Conservation (phyloP, 2,113 vertebrate species). For the Ophiodon elongatus region DNA sequence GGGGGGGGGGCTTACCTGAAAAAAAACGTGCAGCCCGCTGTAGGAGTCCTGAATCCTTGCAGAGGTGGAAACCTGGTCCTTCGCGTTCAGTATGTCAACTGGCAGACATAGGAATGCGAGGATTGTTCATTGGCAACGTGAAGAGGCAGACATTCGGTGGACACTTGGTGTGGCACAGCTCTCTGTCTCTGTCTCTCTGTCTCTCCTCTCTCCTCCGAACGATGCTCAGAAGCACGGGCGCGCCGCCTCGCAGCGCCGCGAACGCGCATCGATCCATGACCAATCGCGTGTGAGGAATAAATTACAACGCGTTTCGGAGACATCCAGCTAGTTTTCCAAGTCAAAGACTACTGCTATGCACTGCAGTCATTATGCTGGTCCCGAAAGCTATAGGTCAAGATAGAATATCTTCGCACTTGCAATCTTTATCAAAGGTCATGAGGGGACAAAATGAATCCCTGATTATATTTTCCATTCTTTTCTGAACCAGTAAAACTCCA, state of each 20-base stretch:
- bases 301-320: slow-evolving; percentile 68
- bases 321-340: slow-evolving; percentile 13
- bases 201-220: slow-evolving; percentile 61
- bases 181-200: slow-evolving; percentile 53
- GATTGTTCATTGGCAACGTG: slow-evolving; percentile 76
- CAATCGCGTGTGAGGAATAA: slow-evolving; percentile 79
- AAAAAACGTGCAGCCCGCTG: slow-evolving; percentile 68
- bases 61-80: slow-evolving; percentile 72
- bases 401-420: not conserved
- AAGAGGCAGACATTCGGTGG: slow-evolving; percentile 76
- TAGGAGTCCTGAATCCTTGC: slow-evolving; percentile 72
- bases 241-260: slow-evolving; percentile 70
- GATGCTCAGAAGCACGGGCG: slow-evolving; percentile 77
- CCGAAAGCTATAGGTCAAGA: not conserved
- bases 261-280: slow-evolving; percentile 80
- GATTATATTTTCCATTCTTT: not conserved
- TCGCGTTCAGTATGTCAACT: slow-evolving; percentile 77
- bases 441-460: not conserved
- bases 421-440: slow-evolving; percentile 15
- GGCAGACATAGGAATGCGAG: slow-evolving; percentile 81
- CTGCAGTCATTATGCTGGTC: not conserved
- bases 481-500: too few species aligned
- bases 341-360: slow-evolving; percentile 31
- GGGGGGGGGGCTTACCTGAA: slow-evolving; percentile 63
- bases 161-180: slow-evolving; percentile 66